Evolutionary conservation across 2,113 vertebrate genomes (phyloP).

Genomic region (Trematocara marginatum): DNA sequence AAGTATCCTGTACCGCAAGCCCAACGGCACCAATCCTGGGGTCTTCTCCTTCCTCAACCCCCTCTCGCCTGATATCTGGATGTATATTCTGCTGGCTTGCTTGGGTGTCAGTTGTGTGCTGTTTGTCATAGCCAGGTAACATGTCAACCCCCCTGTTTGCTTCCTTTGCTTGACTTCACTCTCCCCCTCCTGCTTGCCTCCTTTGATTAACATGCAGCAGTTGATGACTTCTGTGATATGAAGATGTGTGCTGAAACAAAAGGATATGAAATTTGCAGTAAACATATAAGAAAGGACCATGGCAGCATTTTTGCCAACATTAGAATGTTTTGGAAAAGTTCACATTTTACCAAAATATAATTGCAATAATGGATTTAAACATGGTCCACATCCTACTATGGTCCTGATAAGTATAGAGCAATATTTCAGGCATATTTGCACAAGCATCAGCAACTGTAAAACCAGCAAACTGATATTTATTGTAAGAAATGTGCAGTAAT

Average conservation of each 20-base stretch:
- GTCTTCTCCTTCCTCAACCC: conserved; percentile 99
- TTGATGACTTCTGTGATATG: background rate
- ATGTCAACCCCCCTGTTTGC: conserved; percentile 73
- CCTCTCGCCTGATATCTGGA: conserved; percentile 99
- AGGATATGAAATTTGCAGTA: background rate
- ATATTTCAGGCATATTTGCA: background rate
- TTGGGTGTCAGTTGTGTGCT: conserved; percentile 99
- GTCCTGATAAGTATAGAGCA: background rate
- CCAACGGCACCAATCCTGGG: conserved; percentile 90
- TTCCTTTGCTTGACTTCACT: conserved; percentile 76
- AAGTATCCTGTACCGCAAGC: conserved; percentile 98
- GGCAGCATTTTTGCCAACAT: background rate
- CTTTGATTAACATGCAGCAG: conserved; percentile 12
- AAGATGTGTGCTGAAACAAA: background rate
- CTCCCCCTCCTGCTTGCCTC: conserved; percentile 61
- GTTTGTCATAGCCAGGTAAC: conserved; percentile 99
- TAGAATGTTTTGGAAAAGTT: background rate
- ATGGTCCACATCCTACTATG: background rate
- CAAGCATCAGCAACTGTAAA: conserved; percentile 17
- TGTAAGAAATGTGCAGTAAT: background rate
- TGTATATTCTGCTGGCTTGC: conserved; percentile 99
- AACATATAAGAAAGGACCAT: background rate
- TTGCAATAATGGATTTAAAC: background rate
- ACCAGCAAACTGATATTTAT: background rate
- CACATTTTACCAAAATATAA: background rate